Evolutionary conservation across 2,113 vertebrate genomes (phyloP), one percentile per base, ranked within the genome.

Genomic region (Piaya cayana): DNA sequence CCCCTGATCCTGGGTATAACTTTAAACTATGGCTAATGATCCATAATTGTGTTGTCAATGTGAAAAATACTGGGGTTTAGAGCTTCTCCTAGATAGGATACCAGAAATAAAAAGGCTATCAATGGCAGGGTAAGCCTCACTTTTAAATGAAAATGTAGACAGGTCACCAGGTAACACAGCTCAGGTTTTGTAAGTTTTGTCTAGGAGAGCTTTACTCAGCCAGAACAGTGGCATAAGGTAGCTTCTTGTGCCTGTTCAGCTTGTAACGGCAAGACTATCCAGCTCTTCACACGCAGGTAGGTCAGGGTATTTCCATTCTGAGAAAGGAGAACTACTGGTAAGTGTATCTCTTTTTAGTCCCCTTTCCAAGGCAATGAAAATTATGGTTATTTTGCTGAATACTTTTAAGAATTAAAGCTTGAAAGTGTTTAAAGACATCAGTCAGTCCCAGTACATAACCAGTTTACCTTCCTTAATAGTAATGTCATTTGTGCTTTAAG

Each of bases 391-490:
- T 86, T 21, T 21, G 20, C 42, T 67, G 72, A 76, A 50, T 72
- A 47, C 29, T 60, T 50, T 39, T 8, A 30, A 60, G 34, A 67
- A 56, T 56, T 83, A 58, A 68, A 92, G 32, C 47, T 81, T 90
- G 50, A 56, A 77, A 80, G 63, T 20, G 26, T 77, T 88, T 80
- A 36, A 65, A 88, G 47, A 13, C 39, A 29, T 94, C 71, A 79
- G 22, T 85, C 85, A 92, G 58, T 89, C 81, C 37, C 56, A 39
- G 47, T 50, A 58, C 64, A n/a, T 88, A 55, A 63, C 42, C 59
- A 42, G 37, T 86, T 86, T 77, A 63, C 84, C 68, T 90, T 83
- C 26, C 70, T 69, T 90, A 70, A 82, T 83, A 71, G 47, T 63
- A 47, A 59, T 55, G 34, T 55, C 20, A 16, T 85, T 76, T 88